Conservation (phyloP, 2,113 vertebrate genomes). For the Meriones unguiculatus region DNA sequence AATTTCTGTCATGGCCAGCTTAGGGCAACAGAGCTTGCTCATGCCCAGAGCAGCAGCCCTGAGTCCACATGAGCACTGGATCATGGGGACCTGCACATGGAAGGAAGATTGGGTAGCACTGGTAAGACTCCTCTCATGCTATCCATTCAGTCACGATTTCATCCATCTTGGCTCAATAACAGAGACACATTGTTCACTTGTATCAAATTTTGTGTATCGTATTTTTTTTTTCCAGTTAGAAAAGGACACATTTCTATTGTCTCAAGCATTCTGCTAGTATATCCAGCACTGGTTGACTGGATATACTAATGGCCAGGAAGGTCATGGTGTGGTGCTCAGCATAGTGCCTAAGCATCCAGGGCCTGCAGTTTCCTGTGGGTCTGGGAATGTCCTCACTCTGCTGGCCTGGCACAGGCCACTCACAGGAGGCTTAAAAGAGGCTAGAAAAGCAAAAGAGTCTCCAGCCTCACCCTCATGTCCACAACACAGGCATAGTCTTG, state of each 20-base stretch:
- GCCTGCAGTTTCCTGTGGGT: not conserved
- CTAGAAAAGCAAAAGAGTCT: not conserved
- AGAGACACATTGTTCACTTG: not conserved
- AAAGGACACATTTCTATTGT: not conserved
- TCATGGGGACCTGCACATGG: not conserved
- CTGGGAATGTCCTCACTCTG: not conserved
- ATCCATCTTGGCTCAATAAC: not conserved
- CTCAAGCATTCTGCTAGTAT: not conserved
- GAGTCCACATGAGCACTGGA: not conserved
- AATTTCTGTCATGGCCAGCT: not conserved
- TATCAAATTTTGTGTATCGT: not conserved
- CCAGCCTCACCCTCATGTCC: not conserved
- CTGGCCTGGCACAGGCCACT: not conserved
- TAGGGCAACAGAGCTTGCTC: not conserved
- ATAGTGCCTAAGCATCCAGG: not conserved
- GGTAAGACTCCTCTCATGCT: not conserved
- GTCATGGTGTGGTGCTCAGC: not conserved
- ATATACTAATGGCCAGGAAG: not conserved
- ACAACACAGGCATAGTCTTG: not conserved
- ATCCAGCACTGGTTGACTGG: not conserved
- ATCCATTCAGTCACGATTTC: not conserved
- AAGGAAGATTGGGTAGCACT: not conserved
- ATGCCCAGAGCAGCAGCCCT: not conserved
- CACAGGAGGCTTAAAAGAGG: not conserved
- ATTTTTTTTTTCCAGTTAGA: too few species aligned